These are phyloP conservation scores for Apoderus coryli DNA, from an alignment of 2,888 invertebrate species.

Conservation along the genomic window DNA sequence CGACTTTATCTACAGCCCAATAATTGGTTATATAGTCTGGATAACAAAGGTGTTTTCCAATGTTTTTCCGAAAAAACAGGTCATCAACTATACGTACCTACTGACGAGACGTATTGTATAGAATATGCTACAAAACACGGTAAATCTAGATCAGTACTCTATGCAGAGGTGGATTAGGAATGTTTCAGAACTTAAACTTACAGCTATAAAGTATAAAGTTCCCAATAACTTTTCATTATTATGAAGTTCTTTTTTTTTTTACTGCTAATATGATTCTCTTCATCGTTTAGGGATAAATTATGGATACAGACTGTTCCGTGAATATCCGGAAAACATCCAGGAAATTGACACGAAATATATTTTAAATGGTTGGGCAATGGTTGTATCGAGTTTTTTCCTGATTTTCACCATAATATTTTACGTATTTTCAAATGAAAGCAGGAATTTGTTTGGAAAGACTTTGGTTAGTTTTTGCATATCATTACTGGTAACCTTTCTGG, in stretches of 20 bases:
- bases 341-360: slow-evolving; percentile 17
- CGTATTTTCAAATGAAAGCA: slow-evolving; percentile 17
- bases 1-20: slow-evolving; percentile 13
- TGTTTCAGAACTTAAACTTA: too few relatives aligned
- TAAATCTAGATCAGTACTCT: too few relatives aligned
- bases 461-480: slow-evolving; percentile 20
- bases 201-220: too few relatives aligned
- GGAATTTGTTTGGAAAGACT: slow-evolving; percentile 21
- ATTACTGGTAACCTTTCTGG: slow-evolving; percentile 14
- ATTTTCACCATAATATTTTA: slow-evolving; percentile 18
- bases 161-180: too few relatives aligned
- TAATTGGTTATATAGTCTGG: slow-evolving; percentile 13
- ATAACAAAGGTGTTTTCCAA: slow-evolving; percentile 15
- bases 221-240: too few relatives aligned
- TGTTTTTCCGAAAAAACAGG: slow-evolving; percentile 14
- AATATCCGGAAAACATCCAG: too few relatives aligned
- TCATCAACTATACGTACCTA: slow-evolving; percentile 12
- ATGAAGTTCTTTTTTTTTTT: too few relatives aligned
- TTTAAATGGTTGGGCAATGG: slow-evolving; percentile 19
- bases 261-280: too few relatives aligned
- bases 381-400: slow-evolving; percentile 19
- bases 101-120: slow-evolving; percentile 18
- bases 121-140: slow-evolving; percentile 18
- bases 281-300: too few relatives aligned
- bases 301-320: too few relatives aligned